Base-by-base conservation (phyloP, 2,113 vertebrate species). In the Chamaea fasciata region DNA sequence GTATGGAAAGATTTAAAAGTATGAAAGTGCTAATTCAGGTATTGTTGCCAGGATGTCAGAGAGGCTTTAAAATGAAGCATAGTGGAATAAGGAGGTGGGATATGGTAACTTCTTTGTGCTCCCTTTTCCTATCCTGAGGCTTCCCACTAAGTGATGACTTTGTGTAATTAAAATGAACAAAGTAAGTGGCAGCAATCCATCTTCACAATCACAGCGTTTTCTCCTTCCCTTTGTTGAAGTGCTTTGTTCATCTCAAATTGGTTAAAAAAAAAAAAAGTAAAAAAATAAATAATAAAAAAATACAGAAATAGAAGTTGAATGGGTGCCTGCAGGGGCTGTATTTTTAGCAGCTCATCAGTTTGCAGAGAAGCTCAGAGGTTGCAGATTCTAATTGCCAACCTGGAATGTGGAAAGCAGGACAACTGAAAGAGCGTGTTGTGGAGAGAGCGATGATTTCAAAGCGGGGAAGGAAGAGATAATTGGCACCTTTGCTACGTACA, bases 271-370 rank as follows among this genome's bases (percentile, higher is more conserved):
- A 88, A 64, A 63, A 87, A 87, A 82, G 56, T 67, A 57, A 90
- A 94, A 88, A 95, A 96, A 93, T 30, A 88, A 94, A 92, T 75
- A 93, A 96, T 95, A 97, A 97, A 96, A 96, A 94, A 95, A 95
- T 96, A 96, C 97, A 97, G 97, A 98, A 98, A 98, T 98, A 98
- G 97, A 97, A 97, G 95, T 96, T 96, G 97, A 98, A 97, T 63
- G 83, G 94, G 89, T 97, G 97, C 97, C 97, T 97, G 95, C 89
- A 96, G 96, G 97, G 96, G 97, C 92, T 97, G 85, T 98, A 98
- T 98, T 98, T 98, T 98, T 98, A 98, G 97, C 90, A 97, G 92
- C 97, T 98, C 97, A 96, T 97, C 97, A 97, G 91, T 97, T 97
- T 96, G 94, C 17, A 30, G 94, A 97, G 91, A 96, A 95, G 86